Conservation (phyloP, 2,113 vertebrate genomes). For the Procavia capensis region DNA sequence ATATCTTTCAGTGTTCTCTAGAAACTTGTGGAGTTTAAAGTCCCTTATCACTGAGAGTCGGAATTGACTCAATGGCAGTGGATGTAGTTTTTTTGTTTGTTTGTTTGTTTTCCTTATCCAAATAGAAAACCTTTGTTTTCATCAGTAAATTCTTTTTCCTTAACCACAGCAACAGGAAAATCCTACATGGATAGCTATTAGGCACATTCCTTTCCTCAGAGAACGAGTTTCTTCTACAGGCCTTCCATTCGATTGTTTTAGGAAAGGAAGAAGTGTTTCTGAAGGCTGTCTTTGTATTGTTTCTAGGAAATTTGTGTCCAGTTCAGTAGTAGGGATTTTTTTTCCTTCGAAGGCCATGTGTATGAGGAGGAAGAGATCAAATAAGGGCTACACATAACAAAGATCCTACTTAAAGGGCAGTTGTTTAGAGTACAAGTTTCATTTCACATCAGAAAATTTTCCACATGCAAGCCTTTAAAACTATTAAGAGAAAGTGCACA, state of each 20-base stretch:
- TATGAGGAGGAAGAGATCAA: slow-evolving; percentile 31
- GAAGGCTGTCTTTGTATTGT: background rate
- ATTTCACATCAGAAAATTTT: slow-evolving; percentile 47
- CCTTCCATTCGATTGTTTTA: slow-evolving; percentile 51
- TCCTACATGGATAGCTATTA: background rate
- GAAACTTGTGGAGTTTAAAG: slow-evolving; percentile 37
- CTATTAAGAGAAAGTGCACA: background rate
- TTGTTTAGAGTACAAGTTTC: slow-evolving; percentile 28
- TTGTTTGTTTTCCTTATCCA: slow-evolving; percentile 42
- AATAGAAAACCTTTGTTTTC: slow-evolving; percentile 51
- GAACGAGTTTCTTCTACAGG: slow-evolving; percentile 15
- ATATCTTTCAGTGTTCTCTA: slow-evolving; percentile 12
- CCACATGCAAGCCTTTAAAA: slow-evolving; percentile 4
- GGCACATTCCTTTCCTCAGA: slow-evolving; percentile 39
- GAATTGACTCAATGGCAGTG: too few relatives aligned
- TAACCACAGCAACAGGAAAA: slow-evolving; percentile 22
- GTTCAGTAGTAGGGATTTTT: background rate
- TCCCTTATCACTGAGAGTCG: too few relatives aligned
- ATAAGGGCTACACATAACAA: background rate
- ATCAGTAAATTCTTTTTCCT: background rate
- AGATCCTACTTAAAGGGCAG: background rate
- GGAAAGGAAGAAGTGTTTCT: slow-evolving; percentile 26
- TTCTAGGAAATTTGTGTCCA: slow-evolving; percentile 40
- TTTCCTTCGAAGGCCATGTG: background rate
- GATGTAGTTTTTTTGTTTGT: too few relatives aligned